Evolutionary conservation across 2,888 invertebrate genomes (phyloP).

Genomic region (Watsonalla binaria): DNA sequence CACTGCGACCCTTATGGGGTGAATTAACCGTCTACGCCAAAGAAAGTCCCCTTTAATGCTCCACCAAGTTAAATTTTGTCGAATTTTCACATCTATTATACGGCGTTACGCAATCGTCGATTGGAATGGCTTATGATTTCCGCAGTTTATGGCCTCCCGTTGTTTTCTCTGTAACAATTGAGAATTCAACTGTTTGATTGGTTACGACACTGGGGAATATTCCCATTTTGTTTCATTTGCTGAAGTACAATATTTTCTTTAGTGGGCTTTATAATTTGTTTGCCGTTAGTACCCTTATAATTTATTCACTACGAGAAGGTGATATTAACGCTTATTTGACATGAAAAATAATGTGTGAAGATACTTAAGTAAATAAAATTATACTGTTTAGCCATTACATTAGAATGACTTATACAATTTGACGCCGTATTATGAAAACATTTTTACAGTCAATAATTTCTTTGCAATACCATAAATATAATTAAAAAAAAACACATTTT

Average conservation of each 20-base stretch:
- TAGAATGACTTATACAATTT: too few species aligned
- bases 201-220: constrained; percentile 9
- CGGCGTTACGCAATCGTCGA: constrained; percentile 62
- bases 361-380: too few species aligned
- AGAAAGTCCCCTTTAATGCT: constrained; percentile 72
- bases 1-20: constrained; percentile 74
- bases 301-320: too few species aligned
- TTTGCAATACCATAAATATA: too few species aligned
- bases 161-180: constrained; percentile 36
- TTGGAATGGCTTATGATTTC: constrained; percentile 68
- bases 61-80: constrained; percentile 75
- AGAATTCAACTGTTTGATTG: constrained; percentile 26
- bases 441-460: too few species aligned
- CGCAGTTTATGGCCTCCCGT: constrained; percentile 53
- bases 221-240: constrained; percentile 4
- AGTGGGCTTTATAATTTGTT: not conserved
- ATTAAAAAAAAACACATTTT: too few species aligned
- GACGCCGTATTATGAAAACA: too few species aligned
- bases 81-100: constrained; percentile 71
- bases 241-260: constrained; percentile 5
- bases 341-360: too few species aligned
- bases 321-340: too few species aligned
- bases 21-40: constrained; percentile 72
- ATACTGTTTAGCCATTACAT: too few species aligned
- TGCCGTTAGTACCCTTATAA: too few species aligned